Evolutionary conservation across 2,113 vertebrate genomes (phyloP), one percentile per base, ranked within the genome.

Genomic region (Amia ocellicauda): DNA sequence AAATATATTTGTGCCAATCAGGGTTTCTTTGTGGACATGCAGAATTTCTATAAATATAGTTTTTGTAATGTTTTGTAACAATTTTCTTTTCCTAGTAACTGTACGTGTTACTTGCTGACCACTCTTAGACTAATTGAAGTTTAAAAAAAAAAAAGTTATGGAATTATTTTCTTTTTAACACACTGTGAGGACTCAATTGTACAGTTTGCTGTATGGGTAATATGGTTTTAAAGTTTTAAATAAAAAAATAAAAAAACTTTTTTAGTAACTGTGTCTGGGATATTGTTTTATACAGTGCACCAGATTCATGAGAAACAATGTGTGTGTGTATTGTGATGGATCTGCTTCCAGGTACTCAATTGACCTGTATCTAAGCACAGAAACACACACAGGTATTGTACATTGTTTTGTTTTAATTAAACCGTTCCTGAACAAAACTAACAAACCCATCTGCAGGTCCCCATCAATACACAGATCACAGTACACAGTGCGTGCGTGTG

Each of bases 131-230:
- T 73, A 83, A 90, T 89, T 77, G 84, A 92, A 91, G 91, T 89
- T 92, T 50, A 83, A 86, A 75, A 73, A 76, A 76, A 79, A 84
- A 68, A 77, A 64, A 89, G 82, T 76, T 81, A 88, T 82, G 73
- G 76, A 91, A 90, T 81, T 95, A 92, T 95, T 94, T 94, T 94
- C 89, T 94, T 96, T 95, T 94, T 93, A 91, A 93, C 89, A 95
- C 93, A 97, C 94, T 98, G 94, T 98, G 94, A 98, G 93, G 94
- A 94, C 94, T 92, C 75, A 93, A 94, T 92, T 97, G 92, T 96
- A 96, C 94, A 97, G 94, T 94, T 97, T 98, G 92, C 92, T 95
- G 93, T 98, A 94, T 94, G 93, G 89, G 92, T 96, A 92, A 93
- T 92, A 93, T 94, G 92, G 88, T 92, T 93, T 92, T 90, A 89